Percentiles rank a stretch among this genome's conserved stretches.
These are phyloP conservation scores for Myotis myotis DNA, from an alignment of 2,797 vertebrate species.

Conservation along the genomic window DNA sequence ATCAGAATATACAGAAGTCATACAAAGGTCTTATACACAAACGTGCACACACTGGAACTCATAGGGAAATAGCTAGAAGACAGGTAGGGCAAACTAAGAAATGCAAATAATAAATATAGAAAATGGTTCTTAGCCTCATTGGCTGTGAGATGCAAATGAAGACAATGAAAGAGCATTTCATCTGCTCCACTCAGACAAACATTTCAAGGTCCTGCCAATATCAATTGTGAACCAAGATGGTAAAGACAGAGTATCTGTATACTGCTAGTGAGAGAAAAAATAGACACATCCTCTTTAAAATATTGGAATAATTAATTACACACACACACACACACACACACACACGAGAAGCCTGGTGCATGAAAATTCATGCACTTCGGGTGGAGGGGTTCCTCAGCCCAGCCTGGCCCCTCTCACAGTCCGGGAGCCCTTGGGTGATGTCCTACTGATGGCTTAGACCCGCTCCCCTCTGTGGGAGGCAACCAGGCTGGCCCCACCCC, in stretches of 20 bases:
- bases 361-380: background rate
- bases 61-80: background rate
- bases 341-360: background rate
- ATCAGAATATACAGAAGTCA: background rate
- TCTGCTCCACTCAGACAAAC: background rate
- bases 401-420: too few relatives aligned
- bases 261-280: background rate
- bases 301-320: background rate
- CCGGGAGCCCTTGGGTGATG: too few relatives aligned
- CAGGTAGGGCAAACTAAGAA: background rate
- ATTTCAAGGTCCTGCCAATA: slow-evolving; percentile 11
- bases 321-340: too few relatives aligned
- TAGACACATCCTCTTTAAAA: background rate
- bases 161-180: background rate
- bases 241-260: background rate
- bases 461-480: too few relatives aligned
- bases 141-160: background rate
- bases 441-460: too few relatives aligned
- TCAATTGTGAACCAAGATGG: background rate
- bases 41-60: background rate
- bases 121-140: background rate
- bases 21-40: background rate
- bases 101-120: background rate
- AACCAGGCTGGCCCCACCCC: too few relatives aligned
- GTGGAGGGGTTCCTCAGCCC: too few relatives aligned